Evolutionary conservation across 2,113 vertebrate genomes (phyloP).

Genomic region (Podocnemis expansa): DNA sequence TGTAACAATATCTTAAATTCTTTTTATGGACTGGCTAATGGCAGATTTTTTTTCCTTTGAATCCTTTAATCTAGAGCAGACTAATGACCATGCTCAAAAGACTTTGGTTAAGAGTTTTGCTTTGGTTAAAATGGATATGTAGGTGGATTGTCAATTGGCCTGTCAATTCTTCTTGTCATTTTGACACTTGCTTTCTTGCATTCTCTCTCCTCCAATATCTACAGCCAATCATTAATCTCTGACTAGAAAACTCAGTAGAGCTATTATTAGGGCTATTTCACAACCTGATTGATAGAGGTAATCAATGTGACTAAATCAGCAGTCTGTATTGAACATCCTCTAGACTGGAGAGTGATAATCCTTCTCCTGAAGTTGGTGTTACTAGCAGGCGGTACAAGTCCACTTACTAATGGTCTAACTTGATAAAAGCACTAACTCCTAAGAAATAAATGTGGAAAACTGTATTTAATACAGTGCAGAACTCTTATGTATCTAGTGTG

Average conservation of each 20-base stretch:
- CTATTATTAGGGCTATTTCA: not conserved
- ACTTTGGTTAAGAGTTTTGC: not conserved
- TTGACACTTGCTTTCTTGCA: not conserved
- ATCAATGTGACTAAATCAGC: not conserved
- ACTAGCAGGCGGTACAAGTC: not conserved
- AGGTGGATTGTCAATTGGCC: not conserved
- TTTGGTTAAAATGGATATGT: not conserved
- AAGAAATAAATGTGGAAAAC: not conserved
- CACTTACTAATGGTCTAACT: not conserved
- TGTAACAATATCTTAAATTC: accelerated
- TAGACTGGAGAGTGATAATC: not conserved
- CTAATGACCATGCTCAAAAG: not conserved
- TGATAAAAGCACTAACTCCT: not conserved
- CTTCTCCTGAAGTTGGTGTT: not conserved
- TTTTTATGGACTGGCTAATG: not conserved
- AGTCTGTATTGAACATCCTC: not conserved
- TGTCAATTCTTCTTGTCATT: not conserved
- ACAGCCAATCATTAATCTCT: not conserved
- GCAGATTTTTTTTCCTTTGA: not conserved
- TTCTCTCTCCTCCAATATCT: not conserved
- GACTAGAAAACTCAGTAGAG: not conserved
- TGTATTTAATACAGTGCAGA: not conserved
- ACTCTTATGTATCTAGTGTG: not conserved
- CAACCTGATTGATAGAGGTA: not conserved
- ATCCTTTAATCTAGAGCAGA: not conserved